Evolutionary conservation across 2,797 vertebrate species (phyloP).

Genomic region (Mycteria americana): DNA sequence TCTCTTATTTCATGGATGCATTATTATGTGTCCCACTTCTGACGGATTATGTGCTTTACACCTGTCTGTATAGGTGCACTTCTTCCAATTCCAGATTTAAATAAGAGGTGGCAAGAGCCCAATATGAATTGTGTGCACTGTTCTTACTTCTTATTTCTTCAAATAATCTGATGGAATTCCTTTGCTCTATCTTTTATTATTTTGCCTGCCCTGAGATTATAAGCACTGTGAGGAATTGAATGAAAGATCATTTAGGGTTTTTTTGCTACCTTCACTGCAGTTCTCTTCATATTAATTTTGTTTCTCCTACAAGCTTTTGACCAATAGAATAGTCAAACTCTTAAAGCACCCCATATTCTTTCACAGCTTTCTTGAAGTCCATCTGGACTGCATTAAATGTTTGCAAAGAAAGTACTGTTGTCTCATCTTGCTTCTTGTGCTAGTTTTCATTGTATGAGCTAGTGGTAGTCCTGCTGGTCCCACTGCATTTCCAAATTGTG

Average conservation of each 20-base stretch:
- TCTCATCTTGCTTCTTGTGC: background rate
- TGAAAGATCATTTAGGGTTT: background rate
- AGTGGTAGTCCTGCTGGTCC: background rate
- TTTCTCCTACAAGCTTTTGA: background rate
- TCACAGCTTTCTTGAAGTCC: slow-evolving; percentile 40
- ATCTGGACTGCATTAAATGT: slow-evolving; percentile 8
- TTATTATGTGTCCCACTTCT: background rate
- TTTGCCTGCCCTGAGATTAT: slow-evolving; percentile 3
- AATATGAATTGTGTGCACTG: background rate
- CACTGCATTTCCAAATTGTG: background rate
- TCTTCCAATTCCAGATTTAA: background rate
- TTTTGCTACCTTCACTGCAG: background rate
- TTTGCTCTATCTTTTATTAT: slow-evolving; percentile 21
- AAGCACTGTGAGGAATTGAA: background rate
- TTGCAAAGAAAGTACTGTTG: background rate
- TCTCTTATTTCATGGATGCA: background rate
- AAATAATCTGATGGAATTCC: slow-evolving; percentile 20
- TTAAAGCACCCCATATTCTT: background rate
- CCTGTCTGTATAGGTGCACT: background rate
- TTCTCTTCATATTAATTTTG: slow-evolving; percentile 13
- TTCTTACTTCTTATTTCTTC: slow-evolving; percentile 17
- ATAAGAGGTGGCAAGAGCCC: background rate
- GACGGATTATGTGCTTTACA: background rate
- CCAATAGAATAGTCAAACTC: background rate
- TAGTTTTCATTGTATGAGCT: background rate